These are phyloP conservation scores for Characodon lateralis DNA, from an alignment of 2,797 vertebrate genomes.

Conservation along the genomic window DNA sequence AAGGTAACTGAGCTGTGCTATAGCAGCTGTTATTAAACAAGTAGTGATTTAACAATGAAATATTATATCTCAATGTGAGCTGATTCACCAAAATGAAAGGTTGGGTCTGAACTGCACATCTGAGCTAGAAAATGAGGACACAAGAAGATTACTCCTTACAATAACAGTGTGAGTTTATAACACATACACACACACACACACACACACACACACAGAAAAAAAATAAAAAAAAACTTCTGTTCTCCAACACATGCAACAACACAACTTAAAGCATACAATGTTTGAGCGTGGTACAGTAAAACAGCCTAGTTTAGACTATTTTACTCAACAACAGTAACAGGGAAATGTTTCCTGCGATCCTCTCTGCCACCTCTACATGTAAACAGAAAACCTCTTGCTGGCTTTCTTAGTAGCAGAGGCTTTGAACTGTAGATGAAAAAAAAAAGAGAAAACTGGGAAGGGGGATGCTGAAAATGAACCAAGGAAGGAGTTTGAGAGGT, in stretches of 20 bases:
- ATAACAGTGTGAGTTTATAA: slow-evolving; percentile 16
- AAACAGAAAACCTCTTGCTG: slow-evolving; percentile 77
- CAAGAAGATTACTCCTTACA: slow-evolving; percentile 23
- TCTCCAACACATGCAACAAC: slow-evolving; percentile 37
- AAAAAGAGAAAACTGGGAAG: slow-evolving; percentile 53
- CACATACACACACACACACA: no score
- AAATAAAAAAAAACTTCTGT: slow-evolving; percentile 13
- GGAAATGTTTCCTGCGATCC: slow-evolving; percentile 71
- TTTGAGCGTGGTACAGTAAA: slow-evolving; percentile 56
- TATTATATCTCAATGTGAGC: slow-evolving; percentile 11
- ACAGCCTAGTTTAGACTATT: slow-evolving; percentile 53
- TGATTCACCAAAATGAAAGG: slow-evolving; percentile 32
- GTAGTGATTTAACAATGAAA: slow-evolving; percentile 15
- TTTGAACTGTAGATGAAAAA: slow-evolving; percentile 72
- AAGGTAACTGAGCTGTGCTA: neutral
- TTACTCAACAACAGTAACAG: slow-evolving; percentile 59
- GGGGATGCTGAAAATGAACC: slow-evolving; percentile 61
- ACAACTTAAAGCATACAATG: slow-evolving; percentile 45
- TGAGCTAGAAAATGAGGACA: slow-evolving; percentile 14
- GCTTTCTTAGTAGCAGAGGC: slow-evolving; percentile 65
- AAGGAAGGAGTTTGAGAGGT: slow-evolving; percentile 45
- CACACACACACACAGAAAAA: neutral
- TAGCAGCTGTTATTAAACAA: slow-evolving; percentile 5
- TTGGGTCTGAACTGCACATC: slow-evolving; percentile 23
- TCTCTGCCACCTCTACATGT: slow-evolving; percentile 66